Base-by-base conservation (phyloP, 2,888 invertebrate species). In the Brachypalpus laphriformis region DNA sequence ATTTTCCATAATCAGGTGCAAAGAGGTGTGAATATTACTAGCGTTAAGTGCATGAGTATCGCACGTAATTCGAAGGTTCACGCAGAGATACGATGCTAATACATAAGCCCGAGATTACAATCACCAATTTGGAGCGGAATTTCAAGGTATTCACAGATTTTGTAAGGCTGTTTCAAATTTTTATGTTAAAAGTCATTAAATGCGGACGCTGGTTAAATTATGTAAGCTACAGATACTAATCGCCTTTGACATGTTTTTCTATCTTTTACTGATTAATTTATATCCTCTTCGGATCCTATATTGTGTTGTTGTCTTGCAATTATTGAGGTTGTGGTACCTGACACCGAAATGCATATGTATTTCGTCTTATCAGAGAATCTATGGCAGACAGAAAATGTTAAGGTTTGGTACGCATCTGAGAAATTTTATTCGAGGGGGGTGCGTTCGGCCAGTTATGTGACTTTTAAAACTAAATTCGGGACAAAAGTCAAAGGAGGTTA, bases 71-170 rank as follows among this genome's bases (percentile, higher is more conserved):
- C n/a, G 16, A 54, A 31, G 9, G 49, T 49, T 49, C 49, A 49
- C 25, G 22, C 49, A 54, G 0, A 54, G 54, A 20, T 28, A 31
- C 3, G 25, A 9, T 14, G 3, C 42, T 61, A 42, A 61, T 25
- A 9, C 47, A 45, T 28, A 47, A 47, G 47, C 47, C 3, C 18
- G 31, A 7, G 47, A 63, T 47, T 18, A 63, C 63, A 47, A 47
- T 47, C 45, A n/a, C 31, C 31, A 47, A 63, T 31, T 63, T 47
- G 63, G 63, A 47, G 63, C 63, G 63, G 47, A 63, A 34, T 63
- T 63, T 47, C 47, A 63, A 63, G 47, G 45, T 28, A 63, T 40
- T 59, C 40, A 40, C 14, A 45, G 22, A 45, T 45, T 45, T 45
- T 18, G 63, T 47, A 47, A 63, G 20, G 31, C 31, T 63, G 28